phyloP scores from a whole-genome alignment of 2,888 invertebrate species.

The Acanthosepion pharaonis region DNA sequence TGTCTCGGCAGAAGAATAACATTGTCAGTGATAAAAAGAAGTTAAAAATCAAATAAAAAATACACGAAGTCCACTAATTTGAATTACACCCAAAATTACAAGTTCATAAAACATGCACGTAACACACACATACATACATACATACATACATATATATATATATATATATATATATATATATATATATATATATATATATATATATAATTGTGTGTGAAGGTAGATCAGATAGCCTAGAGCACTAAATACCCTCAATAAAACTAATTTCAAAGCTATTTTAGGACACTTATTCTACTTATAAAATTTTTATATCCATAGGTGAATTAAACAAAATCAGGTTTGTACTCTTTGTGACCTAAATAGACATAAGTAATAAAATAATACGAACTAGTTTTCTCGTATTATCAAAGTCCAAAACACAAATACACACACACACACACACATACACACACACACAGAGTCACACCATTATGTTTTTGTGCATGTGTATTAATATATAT shows the following conservation, averaged over 20 bases:
- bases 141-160: conserved; percentile 16
- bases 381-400: background rate
- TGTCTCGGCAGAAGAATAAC: too few relatives aligned
- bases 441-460: too few relatives aligned
- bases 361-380: background rate
- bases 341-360: background rate
- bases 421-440: too few relatives aligned
- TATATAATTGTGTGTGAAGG: background rate
- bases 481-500: background rate
- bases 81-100: background rate
- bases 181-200: conserved; percentile 23
- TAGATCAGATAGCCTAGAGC: background rate
- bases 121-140: background rate
- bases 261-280: background rate
- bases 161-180: conserved; percentile 33
- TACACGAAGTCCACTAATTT: background rate
- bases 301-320: background rate
- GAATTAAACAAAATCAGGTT: background rate
- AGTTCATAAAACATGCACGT: background rate
- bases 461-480: background rate
- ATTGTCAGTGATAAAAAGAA: too few relatives aligned
- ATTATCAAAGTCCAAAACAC: too few relatives aligned
- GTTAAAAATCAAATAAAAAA: too few relatives aligned
- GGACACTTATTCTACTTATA: background rate
- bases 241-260: background rate